Percentiles rank a stretch among this genome's conserved stretches.
These are phyloP conservation scores for Scaptomyza parva DNA, from an alignment of 2,888 invertebrate species.

Conservation along the genomic window DNA sequence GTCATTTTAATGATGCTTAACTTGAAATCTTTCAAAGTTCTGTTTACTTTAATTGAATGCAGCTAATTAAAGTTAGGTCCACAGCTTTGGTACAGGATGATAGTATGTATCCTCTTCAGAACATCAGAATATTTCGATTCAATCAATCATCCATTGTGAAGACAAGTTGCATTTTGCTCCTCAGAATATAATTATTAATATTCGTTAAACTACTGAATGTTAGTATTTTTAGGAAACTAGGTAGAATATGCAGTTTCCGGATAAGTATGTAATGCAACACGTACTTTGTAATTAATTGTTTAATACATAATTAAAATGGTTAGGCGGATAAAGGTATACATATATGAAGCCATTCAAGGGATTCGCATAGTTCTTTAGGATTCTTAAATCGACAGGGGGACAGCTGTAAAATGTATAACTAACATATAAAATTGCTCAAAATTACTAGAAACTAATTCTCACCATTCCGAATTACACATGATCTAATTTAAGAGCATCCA, in stretches of 20 bases:
- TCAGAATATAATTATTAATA: constrained; percentile 7
- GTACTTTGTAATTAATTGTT: constrained; percentile 37
- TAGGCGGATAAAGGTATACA: constrained; percentile 42
- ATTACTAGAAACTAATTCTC: constrained; percentile 32
- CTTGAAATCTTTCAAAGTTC: constrained; percentile 13
- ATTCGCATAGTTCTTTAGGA: constrained; percentile 36
- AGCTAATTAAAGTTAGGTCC: constrained; percentile 4
- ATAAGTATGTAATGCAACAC: constrained; percentile 40
- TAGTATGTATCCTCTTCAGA: constrained; percentile 17
- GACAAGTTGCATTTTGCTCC: background rate
- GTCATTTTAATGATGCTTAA: constrained; percentile 34
- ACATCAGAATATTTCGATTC: constrained; percentile 6
- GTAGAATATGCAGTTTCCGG: constrained; percentile 17
- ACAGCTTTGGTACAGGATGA: constrained; percentile 2
- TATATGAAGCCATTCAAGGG: constrained; percentile 47
- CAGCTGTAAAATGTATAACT: constrained; percentile 43
- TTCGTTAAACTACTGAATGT: constrained; percentile 25
- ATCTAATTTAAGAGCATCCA: constrained; percentile 66
- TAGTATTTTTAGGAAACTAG: constrained; percentile 22
- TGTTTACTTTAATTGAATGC: constrained; percentile 3
- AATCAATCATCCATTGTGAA: constrained; percentile 2
- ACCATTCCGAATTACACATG: constrained; percentile 57
- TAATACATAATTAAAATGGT: constrained; percentile 48
- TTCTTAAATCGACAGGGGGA: constrained; percentile 56
- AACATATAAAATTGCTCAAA: constrained; percentile 29